These are phyloP conservation scores for Imbricaverruca yamaguchii DNA, from an alignment of 2,888 invertebrate genomes.

Conservation along the genomic window DNA sequence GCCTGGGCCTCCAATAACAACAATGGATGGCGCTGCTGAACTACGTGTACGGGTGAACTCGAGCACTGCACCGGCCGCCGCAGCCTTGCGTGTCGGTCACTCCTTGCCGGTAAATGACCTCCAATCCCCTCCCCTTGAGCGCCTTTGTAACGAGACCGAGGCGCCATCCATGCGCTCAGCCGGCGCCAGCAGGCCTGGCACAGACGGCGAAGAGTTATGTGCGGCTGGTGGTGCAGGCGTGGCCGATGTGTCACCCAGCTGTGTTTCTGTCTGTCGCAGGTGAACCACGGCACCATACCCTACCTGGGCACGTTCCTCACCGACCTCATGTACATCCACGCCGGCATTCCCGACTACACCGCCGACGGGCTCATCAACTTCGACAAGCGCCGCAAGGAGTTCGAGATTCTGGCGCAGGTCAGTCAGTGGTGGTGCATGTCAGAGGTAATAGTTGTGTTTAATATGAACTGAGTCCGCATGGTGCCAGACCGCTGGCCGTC, in stretches of 20 bases:
- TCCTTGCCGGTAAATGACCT: too few relatives aligned
- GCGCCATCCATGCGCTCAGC: too few relatives aligned
- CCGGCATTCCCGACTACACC: slow-evolving; percentile 75
- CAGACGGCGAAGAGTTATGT: neutral
- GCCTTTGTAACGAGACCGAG: too few relatives aligned
- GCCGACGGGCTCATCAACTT: slow-evolving; percentile 88
- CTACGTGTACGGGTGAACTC: too few relatives aligned
- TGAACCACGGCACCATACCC: slow-evolving; percentile 78
- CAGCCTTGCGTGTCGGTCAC: too few relatives aligned
- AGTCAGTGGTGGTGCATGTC: slow-evolving; percentile 35
- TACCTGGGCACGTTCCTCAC: slow-evolving; percentile 96
- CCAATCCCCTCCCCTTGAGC: too few relatives aligned
- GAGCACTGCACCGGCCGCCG: too few relatives aligned
- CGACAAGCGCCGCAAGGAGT: slow-evolving; percentile 95
- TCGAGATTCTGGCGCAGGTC: slow-evolving; percentile 86
- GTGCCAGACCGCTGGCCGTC: too few relatives aligned
- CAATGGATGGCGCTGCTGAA: too few relatives aligned
- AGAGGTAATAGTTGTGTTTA: neutral
- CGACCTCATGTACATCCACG: slow-evolving; percentile 97
- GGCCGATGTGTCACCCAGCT: neutral
- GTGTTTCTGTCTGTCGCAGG: slow-evolving; percentile 31
- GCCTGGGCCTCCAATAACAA: too few relatives aligned
- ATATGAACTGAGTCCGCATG: too few relatives aligned
- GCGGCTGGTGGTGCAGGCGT: neutral
- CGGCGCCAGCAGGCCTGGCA: too few relatives aligned